These are phyloP conservation scores for Hoplodrina blanda DNA, from an alignment of 2,888 invertebrate species.

Conservation along the genomic window DNA sequence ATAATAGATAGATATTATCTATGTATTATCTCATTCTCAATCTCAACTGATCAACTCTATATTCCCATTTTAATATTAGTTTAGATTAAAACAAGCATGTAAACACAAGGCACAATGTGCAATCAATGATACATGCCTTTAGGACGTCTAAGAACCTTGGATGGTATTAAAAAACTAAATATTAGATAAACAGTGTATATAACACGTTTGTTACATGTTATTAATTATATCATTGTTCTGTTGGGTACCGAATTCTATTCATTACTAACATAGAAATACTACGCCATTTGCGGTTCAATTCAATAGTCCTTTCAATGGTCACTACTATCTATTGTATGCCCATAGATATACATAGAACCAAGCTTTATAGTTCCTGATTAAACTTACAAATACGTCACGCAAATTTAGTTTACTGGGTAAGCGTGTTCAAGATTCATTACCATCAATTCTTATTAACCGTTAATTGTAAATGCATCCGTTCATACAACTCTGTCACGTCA, in stretches of 20 bases:
- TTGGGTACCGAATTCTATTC: slow-evolving; percentile 9
- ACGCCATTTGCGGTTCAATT: slow-evolving; percentile 19
- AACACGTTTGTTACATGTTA: not conserved
- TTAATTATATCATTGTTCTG: not conserved
- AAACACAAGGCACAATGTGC: not conserved
- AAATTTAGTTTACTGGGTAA: slow-evolving; percentile 14
- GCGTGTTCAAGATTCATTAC: slow-evolving; percentile 40
- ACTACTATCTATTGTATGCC: not conserved
- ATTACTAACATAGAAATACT: slow-evolving; percentile 4
- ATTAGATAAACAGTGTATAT: too few relatives aligned
- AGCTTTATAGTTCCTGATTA: not conserved
- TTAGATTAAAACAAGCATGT: too few relatives aligned
- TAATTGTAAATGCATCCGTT: slow-evolving; percentile 53
- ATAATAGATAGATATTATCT: too few relatives aligned
- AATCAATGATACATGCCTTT: not conserved
- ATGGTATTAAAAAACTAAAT: too few relatives aligned
- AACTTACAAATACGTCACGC: slow-evolving; percentile 17
- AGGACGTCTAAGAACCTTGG: not conserved
- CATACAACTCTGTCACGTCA: slow-evolving; percentile 69
- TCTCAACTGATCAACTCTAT: too few relatives aligned
- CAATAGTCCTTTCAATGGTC: slow-evolving; percentile 13
- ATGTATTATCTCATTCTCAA: too few relatives aligned
- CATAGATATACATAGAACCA: not conserved
- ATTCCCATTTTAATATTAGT: too few relatives aligned
- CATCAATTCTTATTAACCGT: slow-evolving; percentile 27